phyloP scores from a whole-genome alignment of 2,888 invertebrate species.

The Bellardia pandia region DNA sequence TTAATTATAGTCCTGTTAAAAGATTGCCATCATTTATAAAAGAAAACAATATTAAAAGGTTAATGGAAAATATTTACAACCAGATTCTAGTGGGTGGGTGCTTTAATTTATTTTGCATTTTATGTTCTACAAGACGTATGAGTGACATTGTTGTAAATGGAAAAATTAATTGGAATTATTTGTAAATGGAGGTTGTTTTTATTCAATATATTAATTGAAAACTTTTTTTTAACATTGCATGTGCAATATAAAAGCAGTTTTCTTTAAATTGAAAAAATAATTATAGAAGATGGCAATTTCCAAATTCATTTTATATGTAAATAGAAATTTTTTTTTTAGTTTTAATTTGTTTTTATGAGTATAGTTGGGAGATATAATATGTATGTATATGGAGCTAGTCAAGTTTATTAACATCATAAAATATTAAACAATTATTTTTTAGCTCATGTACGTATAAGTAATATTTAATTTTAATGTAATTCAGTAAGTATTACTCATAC shows the following conservation, averaged over 20 bases:
- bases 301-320: no score
- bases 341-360: no score
- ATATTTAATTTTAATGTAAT: background rate
- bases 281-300: no score
- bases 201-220: background rate
- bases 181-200: background rate
- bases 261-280: no score
- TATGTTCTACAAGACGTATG: constrained; percentile 14
- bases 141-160: constrained; percentile 50
- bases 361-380: no score
- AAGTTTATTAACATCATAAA: no score
- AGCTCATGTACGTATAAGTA: background rate
- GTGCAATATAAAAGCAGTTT: no score
- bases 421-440: background rate
- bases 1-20: constrained; percentile 4
- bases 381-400: no score
- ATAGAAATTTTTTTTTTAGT: no score
- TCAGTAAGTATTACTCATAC: background rate
- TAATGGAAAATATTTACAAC: constrained; percentile 46
- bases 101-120: background rate
- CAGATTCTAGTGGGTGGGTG: background rate
- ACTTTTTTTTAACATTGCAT: background rate
- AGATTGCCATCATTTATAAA: constrained; percentile 42
- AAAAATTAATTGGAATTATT: constrained; percentile 40
- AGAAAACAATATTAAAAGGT: constrained; percentile 23